Evolutionary conservation across 1,140 invertebrate genomes (phyloP).

Genomic region (Coptotermes formosanus): DNA sequence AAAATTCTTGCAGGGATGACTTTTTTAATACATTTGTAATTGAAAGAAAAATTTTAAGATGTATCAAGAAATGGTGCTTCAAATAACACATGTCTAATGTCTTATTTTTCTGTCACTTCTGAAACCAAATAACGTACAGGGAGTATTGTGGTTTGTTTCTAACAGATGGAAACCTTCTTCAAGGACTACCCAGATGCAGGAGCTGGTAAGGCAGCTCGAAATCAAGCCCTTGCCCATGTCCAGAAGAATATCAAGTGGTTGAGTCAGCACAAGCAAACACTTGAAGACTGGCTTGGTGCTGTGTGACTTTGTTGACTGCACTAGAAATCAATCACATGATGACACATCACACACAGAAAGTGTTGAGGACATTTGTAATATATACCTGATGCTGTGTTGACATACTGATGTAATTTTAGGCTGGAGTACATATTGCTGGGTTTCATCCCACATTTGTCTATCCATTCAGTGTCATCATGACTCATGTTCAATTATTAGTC

Average conservation of each 20-base stretch:
- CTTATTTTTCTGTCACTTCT: neutral
- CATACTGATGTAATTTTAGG: no score
- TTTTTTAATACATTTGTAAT: no score
- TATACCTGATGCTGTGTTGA: no score
- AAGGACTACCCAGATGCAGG: constrained; percentile 79
- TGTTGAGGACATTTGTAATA: no score
- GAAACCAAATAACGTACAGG: neutral
- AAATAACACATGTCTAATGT: neutral
- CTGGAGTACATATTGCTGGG: no score
- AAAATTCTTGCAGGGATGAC: no score
- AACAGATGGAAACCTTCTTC: constrained; percentile 76
- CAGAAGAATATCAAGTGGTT: constrained; percentile 81
- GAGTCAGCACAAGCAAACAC: constrained; percentile 49
- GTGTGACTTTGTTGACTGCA: neutral
- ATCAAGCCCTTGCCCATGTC: constrained; percentile 73
- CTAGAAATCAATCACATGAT: no score
- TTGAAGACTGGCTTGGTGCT: constrained; percentile 57
- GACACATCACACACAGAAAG: no score
- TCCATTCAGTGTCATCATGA: no score
- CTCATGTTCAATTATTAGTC: no score
- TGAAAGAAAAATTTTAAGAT: neutral
- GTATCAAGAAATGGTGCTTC: neutral
- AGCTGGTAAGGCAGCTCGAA: constrained; percentile 70
- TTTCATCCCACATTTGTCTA: no score
- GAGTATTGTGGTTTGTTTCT: constrained; percentile 41